Conservation (phyloP, 2,888 invertebrate species). For the Andrena minutula region DNA sequence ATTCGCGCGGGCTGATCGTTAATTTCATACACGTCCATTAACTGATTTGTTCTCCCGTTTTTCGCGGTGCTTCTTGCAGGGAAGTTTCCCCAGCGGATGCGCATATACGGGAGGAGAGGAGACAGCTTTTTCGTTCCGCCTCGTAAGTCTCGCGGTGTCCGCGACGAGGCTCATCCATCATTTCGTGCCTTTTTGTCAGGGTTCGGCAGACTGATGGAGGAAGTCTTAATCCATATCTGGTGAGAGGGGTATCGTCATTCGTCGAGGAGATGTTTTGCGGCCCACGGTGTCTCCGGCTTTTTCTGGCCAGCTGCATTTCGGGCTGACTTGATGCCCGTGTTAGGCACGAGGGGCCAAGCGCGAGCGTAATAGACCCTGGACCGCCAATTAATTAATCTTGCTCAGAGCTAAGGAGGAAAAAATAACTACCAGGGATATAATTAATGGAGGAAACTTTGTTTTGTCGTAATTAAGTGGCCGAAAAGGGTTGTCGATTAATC, state of each 20-base stretch:
- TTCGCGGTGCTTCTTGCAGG: constrained; percentile 29
- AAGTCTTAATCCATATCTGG: constrained; percentile 72
- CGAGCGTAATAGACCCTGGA: constrained; percentile 54
- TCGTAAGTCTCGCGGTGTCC: constrained; percentile 41
- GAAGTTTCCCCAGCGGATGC: constrained; percentile 29
- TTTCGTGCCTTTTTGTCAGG: constrained; percentile 67
- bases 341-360: constrained; percentile 37
- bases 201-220: constrained; percentile 69
- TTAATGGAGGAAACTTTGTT: constrained; percentile 58
- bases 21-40: constrained; percentile 56
- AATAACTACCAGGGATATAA: constrained; percentile 32
- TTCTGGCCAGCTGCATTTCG: constrained; percentile 57
- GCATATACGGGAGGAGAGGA: constrained; percentile 36
- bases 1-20: constrained; percentile 19
- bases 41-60: constrained; percentile 50
- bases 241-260: constrained; percentile 68
- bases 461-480: constrained; percentile 50
- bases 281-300: constrained; percentile 58
- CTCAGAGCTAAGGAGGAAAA: constrained; percentile 8
- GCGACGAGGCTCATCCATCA: constrained; percentile 65
- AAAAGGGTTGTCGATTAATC: constrained; percentile 46
- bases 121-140: constrained; percentile 52
- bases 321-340: constrained; percentile 44
- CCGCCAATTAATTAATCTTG: constrained; percentile 64
- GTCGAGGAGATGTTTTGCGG: constrained; percentile 67